phyloP scores from a whole-genome alignment of 2,113 vertebrate species.

The Ascaphus truei region DNA sequence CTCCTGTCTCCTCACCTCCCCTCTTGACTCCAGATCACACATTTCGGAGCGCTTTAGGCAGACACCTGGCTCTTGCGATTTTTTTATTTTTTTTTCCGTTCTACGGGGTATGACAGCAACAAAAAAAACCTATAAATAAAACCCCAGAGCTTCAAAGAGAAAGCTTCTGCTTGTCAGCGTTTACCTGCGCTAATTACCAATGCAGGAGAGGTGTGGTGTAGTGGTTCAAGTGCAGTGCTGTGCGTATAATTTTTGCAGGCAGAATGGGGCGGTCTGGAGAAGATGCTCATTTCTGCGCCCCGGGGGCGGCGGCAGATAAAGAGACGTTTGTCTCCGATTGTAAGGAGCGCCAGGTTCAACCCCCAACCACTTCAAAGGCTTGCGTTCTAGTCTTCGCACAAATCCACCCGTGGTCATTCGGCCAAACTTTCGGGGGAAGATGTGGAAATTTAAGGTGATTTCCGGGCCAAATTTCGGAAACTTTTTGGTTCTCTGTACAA shows the following conservation, averaged over 20 bases:
- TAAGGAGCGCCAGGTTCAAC: no score
- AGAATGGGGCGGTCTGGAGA: background rate
- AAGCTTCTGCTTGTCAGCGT: conserved; percentile 26
- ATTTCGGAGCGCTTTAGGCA: conserved; percentile 19
- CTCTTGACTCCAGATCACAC: conserved; percentile 30
- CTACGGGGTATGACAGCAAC: background rate
- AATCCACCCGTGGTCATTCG: no score
- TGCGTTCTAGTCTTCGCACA: no score
- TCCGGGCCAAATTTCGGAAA: no score
- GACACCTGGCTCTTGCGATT: conserved; percentile 19
- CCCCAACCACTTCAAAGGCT: no score
- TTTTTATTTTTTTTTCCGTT: conserved; percentile 3
- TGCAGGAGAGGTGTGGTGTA: conserved; percentile 6
- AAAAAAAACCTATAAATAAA: conserved; percentile 24
- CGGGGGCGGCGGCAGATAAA: conserved; percentile 11
- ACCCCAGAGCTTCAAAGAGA: conserved; percentile 19
- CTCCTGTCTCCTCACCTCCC: conserved; percentile 20
- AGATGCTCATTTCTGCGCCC: background rate
- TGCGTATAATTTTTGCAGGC: conserved; percentile 9
- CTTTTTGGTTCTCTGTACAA: no score
- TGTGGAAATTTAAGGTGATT: no score
- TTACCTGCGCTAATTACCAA: conserved; percentile 21
- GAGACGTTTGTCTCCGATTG: background rate
- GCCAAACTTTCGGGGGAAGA: no score
- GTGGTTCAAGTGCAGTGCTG: background rate